These are phyloP conservation scores for Ascaphus truei DNA, from an alignment of 2,113 vertebrate species.

Conservation along the genomic window DNA sequence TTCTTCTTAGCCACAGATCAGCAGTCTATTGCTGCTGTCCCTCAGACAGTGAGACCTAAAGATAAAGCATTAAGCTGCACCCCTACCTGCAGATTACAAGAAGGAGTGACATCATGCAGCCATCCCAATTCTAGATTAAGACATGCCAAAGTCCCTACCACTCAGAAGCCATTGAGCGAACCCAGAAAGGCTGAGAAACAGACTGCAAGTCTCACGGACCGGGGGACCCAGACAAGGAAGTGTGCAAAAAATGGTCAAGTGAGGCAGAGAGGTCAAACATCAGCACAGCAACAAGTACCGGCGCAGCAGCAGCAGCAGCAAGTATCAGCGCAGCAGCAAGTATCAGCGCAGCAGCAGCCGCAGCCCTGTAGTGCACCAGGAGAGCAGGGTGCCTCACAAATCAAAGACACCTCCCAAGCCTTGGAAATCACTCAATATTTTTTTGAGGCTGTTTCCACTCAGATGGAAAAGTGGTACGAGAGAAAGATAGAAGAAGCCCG, in stretches of 20 bases:
- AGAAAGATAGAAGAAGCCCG: constrained; percentile 88
- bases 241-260: constrained; percentile 61
- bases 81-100: constrained; percentile 51
- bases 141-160: constrained; percentile 44
- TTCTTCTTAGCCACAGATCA: constrained; percentile 58
- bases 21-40: constrained; percentile 52
- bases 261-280: constrained; percentile 37
- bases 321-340: constrained; percentile 29
- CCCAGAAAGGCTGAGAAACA: constrained; percentile 55
- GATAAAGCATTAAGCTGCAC: constrained; percentile 55
- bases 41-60: constrained; percentile 82
- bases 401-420: constrained; percentile 73
- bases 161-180: constrained; percentile 48
- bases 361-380: constrained; percentile 33
- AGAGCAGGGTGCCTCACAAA: constrained; percentile 40
- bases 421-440: constrained; percentile 93
- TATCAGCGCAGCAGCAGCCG: not conserved
- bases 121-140: constrained; percentile 41
- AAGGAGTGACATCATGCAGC: constrained; percentile 52
- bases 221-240: constrained; percentile 72
- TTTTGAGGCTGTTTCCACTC: constrained; percentile 87
- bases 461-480: constrained; percentile 98
- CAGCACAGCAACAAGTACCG: not conserved
- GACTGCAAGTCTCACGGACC: constrained; percentile 50
- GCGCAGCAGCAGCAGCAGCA: constrained; percentile 29